phyloP scores from a whole-genome alignment of 53 echinoderm and acorn worm species.

The Holothuria leucospilota region DNA sequence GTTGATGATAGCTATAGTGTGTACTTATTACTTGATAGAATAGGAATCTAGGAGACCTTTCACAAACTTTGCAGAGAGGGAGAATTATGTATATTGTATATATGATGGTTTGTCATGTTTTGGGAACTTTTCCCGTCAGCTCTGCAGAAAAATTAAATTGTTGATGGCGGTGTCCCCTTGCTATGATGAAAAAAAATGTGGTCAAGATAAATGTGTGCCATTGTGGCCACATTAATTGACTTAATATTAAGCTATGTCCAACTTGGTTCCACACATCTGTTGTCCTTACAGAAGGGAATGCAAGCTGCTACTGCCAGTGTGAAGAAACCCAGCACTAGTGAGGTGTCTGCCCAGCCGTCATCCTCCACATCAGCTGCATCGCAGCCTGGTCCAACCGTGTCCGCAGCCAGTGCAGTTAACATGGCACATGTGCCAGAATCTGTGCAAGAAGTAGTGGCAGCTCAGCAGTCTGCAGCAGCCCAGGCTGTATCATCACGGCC shows the following conservation, averaged over 20 bases:
- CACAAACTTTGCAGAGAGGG: too few relatives aligned
- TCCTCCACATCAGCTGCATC: background rate
- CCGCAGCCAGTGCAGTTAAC: too few relatives aligned
- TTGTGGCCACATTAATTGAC: background rate
- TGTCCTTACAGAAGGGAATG: conserved; percentile 47
- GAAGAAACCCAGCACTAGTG: conserved; percentile 43
- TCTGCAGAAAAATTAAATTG: too few relatives aligned
- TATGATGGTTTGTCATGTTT: too few relatives aligned
- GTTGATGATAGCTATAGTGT: too few relatives aligned
- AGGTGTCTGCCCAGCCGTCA: conserved; percentile 15
- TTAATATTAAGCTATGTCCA: background rate
- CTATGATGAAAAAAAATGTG: background rate
- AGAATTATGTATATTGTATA: too few relatives aligned
- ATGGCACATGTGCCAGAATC: conserved; percentile 50
- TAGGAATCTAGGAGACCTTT: too few relatives aligned
- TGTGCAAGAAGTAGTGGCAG: conserved; percentile 38
- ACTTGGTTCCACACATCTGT: too few relatives aligned
- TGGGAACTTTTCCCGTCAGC: too few relatives aligned
- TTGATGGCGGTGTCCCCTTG: too few relatives aligned
- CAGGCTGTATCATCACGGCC: conserved; percentile 4
- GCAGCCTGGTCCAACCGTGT: background rate
- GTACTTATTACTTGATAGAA: too few relatives aligned
- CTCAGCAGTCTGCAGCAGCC: conserved; percentile 42
- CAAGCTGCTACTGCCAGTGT: conserved; percentile 48
- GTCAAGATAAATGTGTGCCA: background rate